These are phyloP conservation scores for Miichthys miiuy DNA, from an alignment of 2,797 vertebrate species.

Conservation along the genomic window DNA sequence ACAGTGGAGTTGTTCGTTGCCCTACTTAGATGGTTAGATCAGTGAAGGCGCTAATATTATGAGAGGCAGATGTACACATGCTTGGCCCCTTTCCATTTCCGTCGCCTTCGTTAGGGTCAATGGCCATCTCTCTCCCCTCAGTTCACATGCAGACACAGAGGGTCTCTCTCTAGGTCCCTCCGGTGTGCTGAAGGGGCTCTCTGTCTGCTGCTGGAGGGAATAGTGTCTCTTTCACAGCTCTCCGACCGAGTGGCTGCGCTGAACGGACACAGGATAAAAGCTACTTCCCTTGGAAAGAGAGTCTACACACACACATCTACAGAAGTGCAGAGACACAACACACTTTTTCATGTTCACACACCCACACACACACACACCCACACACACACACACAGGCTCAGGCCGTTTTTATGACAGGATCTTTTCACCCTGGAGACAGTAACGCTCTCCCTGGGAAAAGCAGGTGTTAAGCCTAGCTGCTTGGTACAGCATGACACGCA, in stretches of 20 bases:
- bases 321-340: conserved; percentile 40
- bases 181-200: conserved; percentile 77
- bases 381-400: conserved; percentile 33
- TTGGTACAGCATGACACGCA: conserved; percentile 45
- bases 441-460: conserved; percentile 55
- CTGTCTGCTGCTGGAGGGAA: conserved; percentile 75
- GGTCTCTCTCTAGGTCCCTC: conserved; percentile 65
- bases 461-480: conserved; percentile 70
- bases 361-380: conserved; percentile 23
- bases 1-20: conserved; percentile 10
- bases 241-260: conserved; percentile 65
- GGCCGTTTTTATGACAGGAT: conserved; percentile 72
- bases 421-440: conserved; percentile 70
- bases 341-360: conserved; percentile 41
- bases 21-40: conserved; percentile 41
- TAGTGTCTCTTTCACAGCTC: conserved; percentile 83
- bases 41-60: conserved; percentile 78
- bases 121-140: conserved; percentile 65
- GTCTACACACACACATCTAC: conserved; percentile 36
- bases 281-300: conserved; percentile 79
- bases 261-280: conserved; percentile 83
- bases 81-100: conserved; percentile 81
- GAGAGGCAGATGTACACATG: conserved; percentile 76
- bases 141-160: conserved; percentile 74
- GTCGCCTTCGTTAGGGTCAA: conserved; percentile 73